These are phyloP conservation scores for Bovichtus diacanthus DNA, from an alignment of 2,797 vertebrate species.

Conservation along the genomic window DNA sequence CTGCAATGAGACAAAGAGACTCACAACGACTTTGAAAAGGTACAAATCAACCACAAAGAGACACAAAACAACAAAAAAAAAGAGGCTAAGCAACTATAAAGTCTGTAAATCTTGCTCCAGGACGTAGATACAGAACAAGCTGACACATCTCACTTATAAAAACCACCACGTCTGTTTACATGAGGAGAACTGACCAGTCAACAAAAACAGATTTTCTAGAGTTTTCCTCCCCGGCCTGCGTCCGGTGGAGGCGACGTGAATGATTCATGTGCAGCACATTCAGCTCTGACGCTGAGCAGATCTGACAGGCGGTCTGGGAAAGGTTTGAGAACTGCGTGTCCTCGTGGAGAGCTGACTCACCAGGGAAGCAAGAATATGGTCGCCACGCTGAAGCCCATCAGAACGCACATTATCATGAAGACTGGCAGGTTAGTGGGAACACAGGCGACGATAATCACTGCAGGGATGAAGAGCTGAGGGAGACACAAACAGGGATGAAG, in stretches of 20 bases:
- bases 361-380: slow-evolving; percentile 85
- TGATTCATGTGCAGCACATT: slow-evolving; percentile 53
- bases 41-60: no score
- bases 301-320: slow-evolving; percentile 45
- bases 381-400: slow-evolving; percentile 83
- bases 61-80: no score
- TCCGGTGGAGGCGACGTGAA: slow-evolving; percentile 39
- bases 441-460: slow-evolving; percentile 71
- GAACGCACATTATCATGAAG: slow-evolving; percentile 76
- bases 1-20: no score
- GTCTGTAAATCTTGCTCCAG: no score
- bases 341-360: slow-evolving; percentile 73
- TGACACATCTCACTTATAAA: slow-evolving; percentile 9
- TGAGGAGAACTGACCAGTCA: slow-evolving; percentile 7
- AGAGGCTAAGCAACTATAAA: no score
- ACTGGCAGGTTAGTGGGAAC: slow-evolving; percentile 79
- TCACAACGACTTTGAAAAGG: no score
- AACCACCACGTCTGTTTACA: slow-evolving; percentile 2
- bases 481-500: slow-evolving; percentile 17
- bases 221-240: slow-evolving; percentile 36
- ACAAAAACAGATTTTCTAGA: slow-evolving; percentile 22
- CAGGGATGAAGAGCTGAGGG: slow-evolving; percentile 83
- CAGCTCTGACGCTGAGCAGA: slow-evolving; percentile 41
- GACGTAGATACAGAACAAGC: slow-evolving; percentile 9
- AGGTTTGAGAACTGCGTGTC: slow-evolving; percentile 27